phyloP scores from a whole-genome alignment of 2,888 invertebrate species.

The Dyspetes luteomarginatus region DNA sequence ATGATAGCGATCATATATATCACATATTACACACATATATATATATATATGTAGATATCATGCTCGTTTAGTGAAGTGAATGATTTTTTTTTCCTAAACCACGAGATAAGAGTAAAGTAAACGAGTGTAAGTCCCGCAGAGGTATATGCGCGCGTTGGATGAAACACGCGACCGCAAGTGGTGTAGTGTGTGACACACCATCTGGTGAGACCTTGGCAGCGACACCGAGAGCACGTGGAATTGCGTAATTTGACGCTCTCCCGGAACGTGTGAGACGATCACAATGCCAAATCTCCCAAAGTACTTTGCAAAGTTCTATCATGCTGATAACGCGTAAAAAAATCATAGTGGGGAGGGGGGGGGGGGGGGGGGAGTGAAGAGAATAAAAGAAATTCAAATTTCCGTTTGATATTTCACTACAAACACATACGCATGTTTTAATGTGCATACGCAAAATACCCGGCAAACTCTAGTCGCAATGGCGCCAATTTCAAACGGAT shows the following conservation, averaged over 20 bases:
- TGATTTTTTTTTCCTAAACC: too few relatives aligned
- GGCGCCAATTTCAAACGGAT: neutral
- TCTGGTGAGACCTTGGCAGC: slow-evolving; percentile 65
- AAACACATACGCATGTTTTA: neutral
- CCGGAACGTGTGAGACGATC: slow-evolving; percentile 42
- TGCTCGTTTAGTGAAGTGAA: too few relatives aligned
- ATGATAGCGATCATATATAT: too few relatives aligned
- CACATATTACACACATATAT: too few relatives aligned
- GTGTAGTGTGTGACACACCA: slow-evolving; percentile 49
- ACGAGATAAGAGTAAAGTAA: too few relatives aligned
- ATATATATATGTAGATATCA: too few relatives aligned
- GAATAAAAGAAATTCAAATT: too few relatives aligned
- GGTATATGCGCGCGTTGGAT: slow-evolving; percentile 19
- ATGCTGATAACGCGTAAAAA: neutral
- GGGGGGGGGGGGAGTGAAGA: too few relatives aligned
- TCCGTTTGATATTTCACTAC: neutral
- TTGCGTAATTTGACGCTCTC: slow-evolving; percentile 60
- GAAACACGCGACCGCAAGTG: slow-evolving; percentile 47
- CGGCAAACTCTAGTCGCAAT: neutral
- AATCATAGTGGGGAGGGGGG: neutral
- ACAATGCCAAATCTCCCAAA: slow-evolving; percentile 47
- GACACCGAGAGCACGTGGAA: slow-evolving; percentile 64
- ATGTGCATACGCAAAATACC: neutral
- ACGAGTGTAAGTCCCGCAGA: neutral
- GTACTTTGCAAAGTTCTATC: slow-evolving; percentile 12